Conservation (phyloP, 2,888 invertebrate genomes). For the Cremastinae sp. region DNA sequence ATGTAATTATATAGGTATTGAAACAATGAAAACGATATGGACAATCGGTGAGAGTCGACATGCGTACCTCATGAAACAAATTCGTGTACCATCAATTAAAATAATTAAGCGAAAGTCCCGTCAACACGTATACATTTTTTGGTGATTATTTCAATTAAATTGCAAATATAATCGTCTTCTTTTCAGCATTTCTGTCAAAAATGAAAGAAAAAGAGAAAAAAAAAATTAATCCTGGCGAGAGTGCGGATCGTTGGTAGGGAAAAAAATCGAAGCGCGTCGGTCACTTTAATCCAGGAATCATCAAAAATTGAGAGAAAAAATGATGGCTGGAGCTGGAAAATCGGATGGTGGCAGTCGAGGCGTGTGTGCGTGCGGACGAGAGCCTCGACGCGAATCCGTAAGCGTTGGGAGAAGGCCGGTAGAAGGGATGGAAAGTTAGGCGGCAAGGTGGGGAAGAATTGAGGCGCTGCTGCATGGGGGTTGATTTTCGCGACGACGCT, state of each 20-base stretch:
- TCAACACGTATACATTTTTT: background rate
- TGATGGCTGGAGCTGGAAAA: constrained; percentile 50
- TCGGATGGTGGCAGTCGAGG: constrained; percentile 28
- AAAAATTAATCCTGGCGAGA: background rate
- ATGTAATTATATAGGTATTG: too few species aligned
- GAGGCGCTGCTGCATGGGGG: constrained; percentile 60
- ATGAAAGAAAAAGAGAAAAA: background rate
- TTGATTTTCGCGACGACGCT: constrained; percentile 74
- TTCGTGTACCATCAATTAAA: too few species aligned
- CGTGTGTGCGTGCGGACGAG: constrained; percentile 32
- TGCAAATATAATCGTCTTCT: too few species aligned
- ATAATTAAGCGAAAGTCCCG: background rate
- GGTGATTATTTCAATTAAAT: constrained; percentile 2
- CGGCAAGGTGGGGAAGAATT: constrained; percentile 49
- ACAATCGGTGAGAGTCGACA: too few species aligned
- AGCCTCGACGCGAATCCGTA: background rate
- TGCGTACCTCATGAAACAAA: background rate
- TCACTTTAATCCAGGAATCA: constrained; percentile 48
- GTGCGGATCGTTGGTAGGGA: background rate
- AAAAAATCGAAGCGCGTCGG: constrained; percentile 16
- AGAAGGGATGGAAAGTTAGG: constrained; percentile 39
- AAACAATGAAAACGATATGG: too few species aligned
- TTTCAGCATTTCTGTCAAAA: background rate
- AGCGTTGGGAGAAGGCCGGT: constrained; percentile 37
- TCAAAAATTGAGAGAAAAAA: constrained; percentile 47